Percentiles rank a stretch among this genome's conserved stretches.
These are phyloP conservation scores for Spea multiplicata DNA, from an alignment of 2,113 vertebrate species.

Conservation along the genomic window DNA sequence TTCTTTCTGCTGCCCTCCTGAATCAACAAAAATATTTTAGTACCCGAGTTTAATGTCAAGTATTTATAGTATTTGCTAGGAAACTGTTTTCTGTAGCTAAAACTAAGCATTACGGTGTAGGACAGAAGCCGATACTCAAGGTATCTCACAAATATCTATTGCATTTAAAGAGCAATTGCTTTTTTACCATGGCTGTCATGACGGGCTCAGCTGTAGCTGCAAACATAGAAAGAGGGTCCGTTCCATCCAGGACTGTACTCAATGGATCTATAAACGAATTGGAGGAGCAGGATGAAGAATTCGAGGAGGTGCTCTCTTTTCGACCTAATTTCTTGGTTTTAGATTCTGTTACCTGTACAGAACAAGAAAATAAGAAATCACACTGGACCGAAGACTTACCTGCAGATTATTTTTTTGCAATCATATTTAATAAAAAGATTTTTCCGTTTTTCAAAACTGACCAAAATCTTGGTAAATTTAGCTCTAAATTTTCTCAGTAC, in stretches of 20 bases:
- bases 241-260: constrained; percentile 90
- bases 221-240: constrained; percentile 89
- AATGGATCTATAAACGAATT: constrained; percentile 82
- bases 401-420: no score
- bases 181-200: constrained; percentile 53
- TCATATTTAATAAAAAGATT: no score
- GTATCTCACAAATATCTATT: no score
- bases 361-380: not conserved
- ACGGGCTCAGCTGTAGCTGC: constrained; percentile 77
- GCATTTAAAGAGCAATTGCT: no score
- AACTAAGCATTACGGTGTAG: no score
- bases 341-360: constrained; percentile 83
- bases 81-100: no score
- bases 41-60: no score
- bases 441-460: no score
- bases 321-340: constrained; percentile 81
- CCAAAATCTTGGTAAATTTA: no score
- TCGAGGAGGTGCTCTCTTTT: constrained; percentile 91
- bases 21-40: not conserved
- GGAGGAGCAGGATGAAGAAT: constrained; percentile 83
- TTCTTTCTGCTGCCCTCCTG: constrained; percentile 81
- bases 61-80: no score
- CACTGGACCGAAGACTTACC: not conserved
- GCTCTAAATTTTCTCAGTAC: no score
- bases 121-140: no score